Percentiles rank a stretch among this genome's conserved stretches.
These are phyloP conservation scores for Selene dorsalis DNA, from an alignment of 2,797 vertebrate species.

Conservation along the genomic window DNA sequence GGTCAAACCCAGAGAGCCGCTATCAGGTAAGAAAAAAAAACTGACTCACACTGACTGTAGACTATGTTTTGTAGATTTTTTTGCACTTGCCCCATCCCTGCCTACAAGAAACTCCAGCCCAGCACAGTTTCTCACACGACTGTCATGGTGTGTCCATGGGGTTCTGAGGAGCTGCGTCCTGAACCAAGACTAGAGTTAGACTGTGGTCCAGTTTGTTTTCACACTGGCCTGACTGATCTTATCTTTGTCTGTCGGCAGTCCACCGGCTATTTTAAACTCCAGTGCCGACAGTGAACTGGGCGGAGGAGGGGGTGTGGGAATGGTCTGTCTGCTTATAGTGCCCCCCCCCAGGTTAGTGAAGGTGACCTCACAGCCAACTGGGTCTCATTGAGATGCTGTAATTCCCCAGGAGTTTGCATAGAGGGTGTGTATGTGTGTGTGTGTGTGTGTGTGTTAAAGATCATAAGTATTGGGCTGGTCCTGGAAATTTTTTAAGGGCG, in stretches of 20 bases:
- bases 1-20: conserved; percentile 84
- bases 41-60: no score
- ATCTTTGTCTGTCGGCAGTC: not conserved
- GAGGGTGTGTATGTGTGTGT: conserved; percentile 24
- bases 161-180: no score
- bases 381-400: conserved; percentile 1
- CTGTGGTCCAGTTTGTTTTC: conserved; percentile 27
- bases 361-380: conserved; percentile 11
- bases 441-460: conserved; percentile 33
- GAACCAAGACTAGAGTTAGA: no score
- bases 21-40: conserved; percentile 78
- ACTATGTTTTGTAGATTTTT: no score
- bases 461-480: conserved; percentile 37
- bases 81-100: no score
- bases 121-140: no score
- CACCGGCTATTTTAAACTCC: not conserved
- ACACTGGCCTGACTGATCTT: conserved; percentile 28
- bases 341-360: not conserved
- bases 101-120: no score
- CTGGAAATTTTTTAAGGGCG: conserved; percentile 59
- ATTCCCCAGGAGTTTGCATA: conserved; percentile 10
- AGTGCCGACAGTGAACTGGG: not conserved
- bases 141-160: no score
- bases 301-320: not conserved
- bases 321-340: no score